These are phyloP conservation scores for Nymphicus hollandicus DNA, from an alignment of 2,113 vertebrate species.

Conservation along the genomic window DNA sequence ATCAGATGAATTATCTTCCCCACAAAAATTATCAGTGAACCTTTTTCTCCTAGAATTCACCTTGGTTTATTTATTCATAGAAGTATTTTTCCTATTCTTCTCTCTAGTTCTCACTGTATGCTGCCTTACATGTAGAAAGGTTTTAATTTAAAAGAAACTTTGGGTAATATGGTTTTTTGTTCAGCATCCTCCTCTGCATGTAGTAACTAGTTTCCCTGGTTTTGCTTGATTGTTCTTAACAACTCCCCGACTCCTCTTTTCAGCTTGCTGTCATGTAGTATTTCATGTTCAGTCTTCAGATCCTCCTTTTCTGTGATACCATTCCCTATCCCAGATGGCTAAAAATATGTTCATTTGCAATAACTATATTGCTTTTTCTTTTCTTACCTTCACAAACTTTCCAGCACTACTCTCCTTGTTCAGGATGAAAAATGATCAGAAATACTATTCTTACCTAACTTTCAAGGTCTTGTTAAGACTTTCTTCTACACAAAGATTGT, in stretches of 20 bases:
- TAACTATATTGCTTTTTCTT: not conserved
- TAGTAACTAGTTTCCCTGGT: not conserved
- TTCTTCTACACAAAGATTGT: not conserved
- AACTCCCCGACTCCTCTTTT: not conserved
- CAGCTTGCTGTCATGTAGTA: not conserved
- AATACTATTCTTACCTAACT: not conserved
- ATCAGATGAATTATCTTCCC: not conserved
- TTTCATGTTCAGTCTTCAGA: slow-evolving; percentile 15
- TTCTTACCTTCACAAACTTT: not conserved
- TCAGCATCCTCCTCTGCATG: not conserved
- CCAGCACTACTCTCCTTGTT: not conserved
- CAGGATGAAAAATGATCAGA: not conserved
- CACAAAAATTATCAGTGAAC: not conserved
- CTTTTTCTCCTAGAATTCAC: not conserved
- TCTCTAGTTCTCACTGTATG: not conserved
- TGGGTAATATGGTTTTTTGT: not conserved
- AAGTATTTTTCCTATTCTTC: not conserved
- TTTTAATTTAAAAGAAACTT: not conserved
- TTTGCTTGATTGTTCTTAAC: slow-evolving; percentile 1
- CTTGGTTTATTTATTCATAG: not conserved
- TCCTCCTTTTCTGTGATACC: not conserved
- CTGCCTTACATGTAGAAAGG: not conserved
- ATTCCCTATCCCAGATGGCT: not conserved
- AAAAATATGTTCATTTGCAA: slow-evolving; percentile 11
- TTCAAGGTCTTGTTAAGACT: not conserved